Evolutionary conservation across 1,140 invertebrate species (phyloP).

Genomic region (Parapsyche elsis): DNA sequence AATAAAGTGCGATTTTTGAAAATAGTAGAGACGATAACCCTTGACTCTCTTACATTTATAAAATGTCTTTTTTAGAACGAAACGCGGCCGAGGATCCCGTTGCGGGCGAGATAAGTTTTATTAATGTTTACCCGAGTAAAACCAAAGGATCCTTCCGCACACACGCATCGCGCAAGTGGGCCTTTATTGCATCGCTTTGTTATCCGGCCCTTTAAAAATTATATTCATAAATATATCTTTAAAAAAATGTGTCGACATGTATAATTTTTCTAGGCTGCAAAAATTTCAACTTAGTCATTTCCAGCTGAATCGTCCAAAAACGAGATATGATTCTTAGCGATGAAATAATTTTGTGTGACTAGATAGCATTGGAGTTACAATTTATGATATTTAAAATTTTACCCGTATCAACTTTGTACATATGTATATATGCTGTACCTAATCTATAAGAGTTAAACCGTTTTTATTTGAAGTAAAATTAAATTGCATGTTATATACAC

Average conservation of each 20-base stretch:
- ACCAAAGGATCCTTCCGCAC: slow-evolving; percentile 33
- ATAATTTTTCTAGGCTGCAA: too few relatives aligned
- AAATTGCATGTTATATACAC: too few relatives aligned
- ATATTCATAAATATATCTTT: slow-evolving; percentile 28
- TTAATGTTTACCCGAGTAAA: slow-evolving; percentile 30
- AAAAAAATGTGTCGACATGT: background rate
- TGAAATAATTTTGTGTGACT: too few relatives aligned
- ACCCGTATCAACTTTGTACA: too few relatives aligned
- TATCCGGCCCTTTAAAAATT: slow-evolving; percentile 12
- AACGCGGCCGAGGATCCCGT: background rate
- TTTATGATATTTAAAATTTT: too few relatives aligned
- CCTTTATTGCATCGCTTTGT: slow-evolving; percentile 31
- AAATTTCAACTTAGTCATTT: too few relatives aligned
- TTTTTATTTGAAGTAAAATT: too few relatives aligned
- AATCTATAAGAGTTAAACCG: too few relatives aligned
- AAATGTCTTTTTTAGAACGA: slow-evolving; percentile 25
- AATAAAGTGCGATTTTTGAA: slow-evolving; percentile 31
- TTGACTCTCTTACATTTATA: slow-evolving; percentile 21
- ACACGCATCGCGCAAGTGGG: background rate
- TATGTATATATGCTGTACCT: too few relatives aligned
- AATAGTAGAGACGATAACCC: slow-evolving; percentile 28
- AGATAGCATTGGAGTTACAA: too few relatives aligned
- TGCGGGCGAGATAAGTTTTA: slow-evolving; percentile 29
- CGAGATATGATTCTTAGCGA: too few relatives aligned
- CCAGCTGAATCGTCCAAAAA: too few relatives aligned